Percentiles rank a stretch among this genome's conserved stretches.
Conservation (phyloP, 1,140 invertebrate genomes). For the Ips typographus region DNA sequence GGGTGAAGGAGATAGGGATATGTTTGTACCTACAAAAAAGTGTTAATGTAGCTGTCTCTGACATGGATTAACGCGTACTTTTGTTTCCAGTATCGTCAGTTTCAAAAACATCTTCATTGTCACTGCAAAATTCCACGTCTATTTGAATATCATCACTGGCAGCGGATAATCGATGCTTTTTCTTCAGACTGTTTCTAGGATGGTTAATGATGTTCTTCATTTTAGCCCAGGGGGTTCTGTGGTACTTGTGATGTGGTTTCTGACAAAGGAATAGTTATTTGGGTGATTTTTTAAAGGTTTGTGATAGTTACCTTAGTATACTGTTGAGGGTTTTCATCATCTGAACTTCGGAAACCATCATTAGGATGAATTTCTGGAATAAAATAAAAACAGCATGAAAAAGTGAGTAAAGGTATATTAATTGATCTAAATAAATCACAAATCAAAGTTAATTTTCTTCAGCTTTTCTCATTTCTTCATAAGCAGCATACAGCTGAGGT, state of each 20-base stretch:
- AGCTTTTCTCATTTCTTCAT: conserved; percentile 11
- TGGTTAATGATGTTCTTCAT: conserved; percentile 69
- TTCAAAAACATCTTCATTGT: conserved; percentile 57
- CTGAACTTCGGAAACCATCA: conserved; percentile 41
- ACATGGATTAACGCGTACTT: conserved; percentile 16
- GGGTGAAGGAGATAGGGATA: conserved; percentile 30
- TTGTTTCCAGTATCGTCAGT: conserved; percentile 50
- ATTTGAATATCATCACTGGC: conserved; percentile 49
- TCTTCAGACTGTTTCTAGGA: conserved; percentile 67
- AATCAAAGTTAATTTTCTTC: not conserved
- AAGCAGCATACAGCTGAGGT: conserved; percentile 6
- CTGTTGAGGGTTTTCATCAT: conserved; percentile 41
- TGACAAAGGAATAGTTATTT: conserved; percentile 33
- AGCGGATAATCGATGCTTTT: conserved; percentile 52
- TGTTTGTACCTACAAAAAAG: conserved; percentile 28
- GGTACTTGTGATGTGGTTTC: conserved; percentile 6
- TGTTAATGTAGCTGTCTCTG: not conserved
- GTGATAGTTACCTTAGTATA: conserved; percentile 24
- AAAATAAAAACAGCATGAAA: not conserved
- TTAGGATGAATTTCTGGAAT: conserved; percentile 10
- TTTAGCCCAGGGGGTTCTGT: conserved; percentile 67
- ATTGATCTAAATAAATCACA: not conserved
- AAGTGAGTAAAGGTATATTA: conserved; percentile 1
- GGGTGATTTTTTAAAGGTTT: conserved; percentile 12
- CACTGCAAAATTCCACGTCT: conserved; percentile 48